phyloP scores from a whole-genome alignment of 1,140 invertebrate species.

The Drosophila ogumai region DNA sequence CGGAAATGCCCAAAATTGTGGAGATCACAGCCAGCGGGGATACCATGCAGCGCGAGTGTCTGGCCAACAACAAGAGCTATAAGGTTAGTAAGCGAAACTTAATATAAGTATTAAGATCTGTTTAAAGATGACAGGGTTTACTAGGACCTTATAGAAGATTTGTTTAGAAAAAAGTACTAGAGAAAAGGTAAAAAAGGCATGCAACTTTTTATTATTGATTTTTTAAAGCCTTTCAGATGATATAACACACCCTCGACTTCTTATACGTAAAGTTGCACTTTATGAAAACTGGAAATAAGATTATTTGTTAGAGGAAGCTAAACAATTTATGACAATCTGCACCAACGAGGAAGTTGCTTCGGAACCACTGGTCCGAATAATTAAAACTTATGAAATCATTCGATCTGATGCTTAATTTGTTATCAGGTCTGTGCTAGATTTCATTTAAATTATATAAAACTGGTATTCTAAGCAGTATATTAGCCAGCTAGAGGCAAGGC shows the following conservation, averaged over 20 bases:
- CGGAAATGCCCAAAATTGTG: conserved; percentile 78
- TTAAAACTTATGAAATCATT: conserved; percentile 15
- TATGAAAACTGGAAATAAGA: not conserved
- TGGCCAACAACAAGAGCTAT: conserved; percentile 76
- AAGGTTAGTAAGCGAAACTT: conserved; percentile 65
- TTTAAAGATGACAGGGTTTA: not conserved
- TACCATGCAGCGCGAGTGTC: conserved; percentile 79
- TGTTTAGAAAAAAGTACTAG: not conserved
- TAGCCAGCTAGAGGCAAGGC: not conserved
- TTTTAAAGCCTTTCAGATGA: not conserved
- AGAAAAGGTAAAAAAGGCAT: no score
- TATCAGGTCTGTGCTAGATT: conserved; percentile 7
- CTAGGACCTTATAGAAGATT: no score
- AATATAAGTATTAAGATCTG: not conserved
- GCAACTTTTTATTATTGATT: no score
- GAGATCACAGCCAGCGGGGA: conserved; percentile 75
- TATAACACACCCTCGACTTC: not conserved
- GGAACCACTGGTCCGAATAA: conserved; percentile 10
- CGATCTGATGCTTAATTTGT: not conserved
- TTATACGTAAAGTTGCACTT: not conserved
- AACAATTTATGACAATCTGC: conserved; percentile 5
- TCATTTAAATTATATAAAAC: not conserved
- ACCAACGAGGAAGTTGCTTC: conserved; percentile 3
- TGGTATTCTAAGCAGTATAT: not conserved
- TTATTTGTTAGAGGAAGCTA: conserved; percentile 1